phyloP scores from a whole-genome alignment of 92 coral and sea anemone species.

The Heliopora coerulea region DNA sequence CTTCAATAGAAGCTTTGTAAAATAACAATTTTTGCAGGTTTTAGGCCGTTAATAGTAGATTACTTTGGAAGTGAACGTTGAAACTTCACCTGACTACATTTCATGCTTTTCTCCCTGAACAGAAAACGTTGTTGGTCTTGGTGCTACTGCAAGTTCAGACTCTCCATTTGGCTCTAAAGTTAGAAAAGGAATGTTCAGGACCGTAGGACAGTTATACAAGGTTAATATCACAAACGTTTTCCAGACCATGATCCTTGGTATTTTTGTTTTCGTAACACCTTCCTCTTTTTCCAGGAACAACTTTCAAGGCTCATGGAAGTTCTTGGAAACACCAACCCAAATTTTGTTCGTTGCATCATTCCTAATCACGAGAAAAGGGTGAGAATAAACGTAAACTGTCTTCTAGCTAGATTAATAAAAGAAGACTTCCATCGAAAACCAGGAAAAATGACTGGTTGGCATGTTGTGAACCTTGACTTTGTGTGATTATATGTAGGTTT shows the following conservation, averaged over 20 bases:
- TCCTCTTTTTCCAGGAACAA: slow-evolving; percentile 65
- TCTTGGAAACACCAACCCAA: slow-evolving; percentile 87
- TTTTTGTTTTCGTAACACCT: neutral
- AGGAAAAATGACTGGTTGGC: too few species aligned
- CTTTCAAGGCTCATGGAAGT: slow-evolving; percentile 80
- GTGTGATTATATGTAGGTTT: too few species aligned
- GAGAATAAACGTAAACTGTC: too few species aligned
- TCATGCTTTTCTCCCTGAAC: neutral
- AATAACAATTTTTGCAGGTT: too few species aligned
- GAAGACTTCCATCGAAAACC: too few species aligned
- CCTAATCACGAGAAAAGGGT: slow-evolving; percentile 97
- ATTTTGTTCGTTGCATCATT: slow-evolving; percentile 96
- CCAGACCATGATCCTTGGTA: too few species aligned
- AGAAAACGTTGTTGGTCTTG: slow-evolving; percentile 92
- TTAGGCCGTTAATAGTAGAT: too few species aligned
- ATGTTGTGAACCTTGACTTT: too few species aligned
- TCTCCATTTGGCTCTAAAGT: slow-evolving; percentile 99
- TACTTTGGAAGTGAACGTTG: too few species aligned
- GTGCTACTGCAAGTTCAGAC: slow-evolving; percentile 71
- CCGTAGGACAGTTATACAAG: slow-evolving; percentile 96
- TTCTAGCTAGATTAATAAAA: too few species aligned
- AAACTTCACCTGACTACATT: neutral
- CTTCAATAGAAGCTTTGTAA: too few species aligned
- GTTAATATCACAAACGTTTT: slow-evolving; percentile 16
- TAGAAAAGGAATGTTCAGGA: slow-evolving; percentile 98